Conservation (phyloP, 1,140 invertebrate genomes). For the Lasioglossum albipes region DNA sequence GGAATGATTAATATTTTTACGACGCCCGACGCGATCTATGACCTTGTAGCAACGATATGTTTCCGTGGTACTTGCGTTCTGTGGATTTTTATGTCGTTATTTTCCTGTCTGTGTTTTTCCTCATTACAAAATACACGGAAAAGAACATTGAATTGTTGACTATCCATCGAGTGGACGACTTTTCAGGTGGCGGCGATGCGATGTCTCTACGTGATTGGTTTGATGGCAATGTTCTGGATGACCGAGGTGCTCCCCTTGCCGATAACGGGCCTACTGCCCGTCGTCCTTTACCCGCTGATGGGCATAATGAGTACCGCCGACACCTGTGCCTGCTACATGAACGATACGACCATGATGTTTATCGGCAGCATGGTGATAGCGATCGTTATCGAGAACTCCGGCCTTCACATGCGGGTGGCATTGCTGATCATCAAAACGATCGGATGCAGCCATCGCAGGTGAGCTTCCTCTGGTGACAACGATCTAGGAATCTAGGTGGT, state of each 20-base stretch:
- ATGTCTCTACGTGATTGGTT: constrained; percentile 82
- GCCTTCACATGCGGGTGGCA: constrained; percentile 84
- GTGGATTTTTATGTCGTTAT: not conserved
- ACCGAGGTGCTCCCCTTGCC: constrained; percentile 84
- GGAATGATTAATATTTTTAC: not conserved
- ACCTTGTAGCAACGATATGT: too few relatives aligned
- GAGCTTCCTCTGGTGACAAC: not conserved
- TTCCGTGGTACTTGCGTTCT: too few relatives aligned
- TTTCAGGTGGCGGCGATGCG: constrained; percentile 67
- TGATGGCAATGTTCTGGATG: constrained; percentile 86
- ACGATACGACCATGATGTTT: constrained; percentile 86
- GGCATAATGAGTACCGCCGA: constrained; percentile 81
- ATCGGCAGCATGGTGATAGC: constrained; percentile 83
- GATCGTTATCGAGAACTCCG: constrained; percentile 83
- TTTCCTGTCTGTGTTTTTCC: not conserved
- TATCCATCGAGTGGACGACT: not conserved
- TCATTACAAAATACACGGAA: too few relatives aligned
- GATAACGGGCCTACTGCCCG: constrained; percentile 84
- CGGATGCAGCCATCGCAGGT: constrained; percentile 80
- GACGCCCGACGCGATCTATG: too few relatives aligned
- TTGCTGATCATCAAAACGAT: constrained; percentile 82
- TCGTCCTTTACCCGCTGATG: constrained; percentile 83
- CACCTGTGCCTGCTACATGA: constrained; percentile 81
- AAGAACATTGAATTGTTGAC: not conserved
- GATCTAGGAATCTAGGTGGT: too few relatives aligned